Evolutionary conservation across 37 sponge, comb jelly and placozoan genomes (phyloP).

Genomic region (Halisarca cf. caerulea): DNA sequence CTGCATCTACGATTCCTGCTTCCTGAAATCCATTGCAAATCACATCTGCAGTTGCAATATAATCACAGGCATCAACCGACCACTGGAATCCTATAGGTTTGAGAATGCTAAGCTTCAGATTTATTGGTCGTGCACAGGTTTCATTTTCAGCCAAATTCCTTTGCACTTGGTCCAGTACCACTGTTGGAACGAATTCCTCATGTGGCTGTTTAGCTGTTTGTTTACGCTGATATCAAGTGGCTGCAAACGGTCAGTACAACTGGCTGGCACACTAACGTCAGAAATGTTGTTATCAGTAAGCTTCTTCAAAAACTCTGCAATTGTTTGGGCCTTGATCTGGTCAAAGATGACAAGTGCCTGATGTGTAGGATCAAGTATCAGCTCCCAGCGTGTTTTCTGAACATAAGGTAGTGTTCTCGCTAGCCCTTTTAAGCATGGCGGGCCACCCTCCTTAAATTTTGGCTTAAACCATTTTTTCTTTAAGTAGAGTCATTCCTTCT

Average conservation of each 20-base stretch:
- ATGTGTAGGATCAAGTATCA: too few relatives aligned
- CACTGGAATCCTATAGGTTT: constrained; percentile 19
- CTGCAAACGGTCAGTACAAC: too few relatives aligned
- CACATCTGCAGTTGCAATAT: not conserved
- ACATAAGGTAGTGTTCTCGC: too few relatives aligned
- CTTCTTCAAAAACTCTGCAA: not conserved
- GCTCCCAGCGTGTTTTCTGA: too few relatives aligned
- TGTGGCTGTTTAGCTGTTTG: constrained; percentile 7
- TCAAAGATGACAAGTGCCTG: constrained; percentile 41
- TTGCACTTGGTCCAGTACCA: constrained; percentile 15
- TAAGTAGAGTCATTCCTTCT: too few relatives aligned
- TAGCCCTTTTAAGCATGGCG: too few relatives aligned
- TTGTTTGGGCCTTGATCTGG: constrained; percentile 22
- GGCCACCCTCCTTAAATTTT: too few relatives aligned
- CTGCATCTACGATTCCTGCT: constrained; percentile 28
- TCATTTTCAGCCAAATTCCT: constrained; percentile 5
- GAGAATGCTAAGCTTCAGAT: not conserved
- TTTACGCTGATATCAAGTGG: constrained; percentile 37
- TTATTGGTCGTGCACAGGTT: not conserved
- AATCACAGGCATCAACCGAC: constrained; percentile 10
- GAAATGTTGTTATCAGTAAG: not conserved
- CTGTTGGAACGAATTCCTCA: constrained; percentile 8
- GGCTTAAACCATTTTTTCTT: too few relatives aligned
- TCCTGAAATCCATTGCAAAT: constrained; percentile 32
- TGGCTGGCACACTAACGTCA: constrained; percentile 1